Evolutionary conservation across 2,888 invertebrate species (phyloP).

Genomic region (Ornithoptera alexandrae): DNA sequence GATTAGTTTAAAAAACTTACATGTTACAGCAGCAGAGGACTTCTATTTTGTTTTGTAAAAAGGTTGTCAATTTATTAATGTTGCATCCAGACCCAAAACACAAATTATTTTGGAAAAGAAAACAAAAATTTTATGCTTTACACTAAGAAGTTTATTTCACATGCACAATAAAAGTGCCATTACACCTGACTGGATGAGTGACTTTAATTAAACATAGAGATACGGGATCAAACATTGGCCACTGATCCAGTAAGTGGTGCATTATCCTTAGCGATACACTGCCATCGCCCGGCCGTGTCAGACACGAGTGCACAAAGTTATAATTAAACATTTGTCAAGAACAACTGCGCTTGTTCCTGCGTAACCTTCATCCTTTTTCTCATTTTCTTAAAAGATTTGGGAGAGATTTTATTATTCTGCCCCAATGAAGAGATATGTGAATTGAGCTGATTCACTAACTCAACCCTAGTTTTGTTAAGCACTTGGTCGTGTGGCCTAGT

Average conservation of each 20-base stretch:
- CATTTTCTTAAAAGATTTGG: constrained; percentile 55
- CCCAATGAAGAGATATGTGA: constrained; percentile 45
- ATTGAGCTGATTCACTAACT: constrained; percentile 49
- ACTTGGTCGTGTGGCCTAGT: constrained; percentile 42
- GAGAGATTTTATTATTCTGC: constrained; percentile 43
- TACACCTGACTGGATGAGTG: constrained; percentile 60
- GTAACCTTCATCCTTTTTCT: constrained; percentile 58
- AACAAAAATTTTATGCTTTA: constrained; percentile 53
- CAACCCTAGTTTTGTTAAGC: constrained; percentile 46
- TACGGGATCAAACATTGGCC: constrained; percentile 39
- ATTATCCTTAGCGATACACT: constrained; percentile 28
- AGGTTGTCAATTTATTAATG: too few relatives aligned
- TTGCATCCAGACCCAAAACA: neutral
- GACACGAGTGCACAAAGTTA: constrained; percentile 43
- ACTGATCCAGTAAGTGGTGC: constrained; percentile 43
- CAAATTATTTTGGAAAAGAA: neutral
- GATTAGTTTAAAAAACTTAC: neutral
- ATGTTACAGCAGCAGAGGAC: neutral
- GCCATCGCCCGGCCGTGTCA: constrained; percentile 37
- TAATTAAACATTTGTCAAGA: constrained; percentile 60
- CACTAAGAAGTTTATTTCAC: constrained; percentile 73
- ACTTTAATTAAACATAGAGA: constrained; percentile 49
- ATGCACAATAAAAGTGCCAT: constrained; percentile 65
- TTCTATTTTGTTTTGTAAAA: too few relatives aligned
- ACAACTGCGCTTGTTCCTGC: constrained; percentile 54